Evolutionary conservation across 2,888 invertebrate genomes (phyloP).

Genomic region (Subacronicta megacephala): DNA sequence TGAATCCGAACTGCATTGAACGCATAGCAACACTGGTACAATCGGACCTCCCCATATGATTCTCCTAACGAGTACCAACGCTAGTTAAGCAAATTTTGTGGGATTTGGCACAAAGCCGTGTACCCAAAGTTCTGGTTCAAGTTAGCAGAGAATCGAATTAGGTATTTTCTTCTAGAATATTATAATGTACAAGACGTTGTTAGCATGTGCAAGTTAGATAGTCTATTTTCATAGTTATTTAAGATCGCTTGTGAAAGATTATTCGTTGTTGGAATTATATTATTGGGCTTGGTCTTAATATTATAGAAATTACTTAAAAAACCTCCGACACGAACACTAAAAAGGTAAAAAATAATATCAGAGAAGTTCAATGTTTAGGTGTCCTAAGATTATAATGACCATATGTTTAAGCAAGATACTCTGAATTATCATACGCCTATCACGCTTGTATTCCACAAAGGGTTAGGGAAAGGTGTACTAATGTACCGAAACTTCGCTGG

Average conservation of each 20-base stretch:
- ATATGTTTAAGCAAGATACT: no score
- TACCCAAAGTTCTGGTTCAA: slow-evolving; percentile 40
- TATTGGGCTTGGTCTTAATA: no score
- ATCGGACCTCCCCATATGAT: slow-evolving; percentile 51
- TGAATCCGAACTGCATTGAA: slow-evolving; percentile 33
- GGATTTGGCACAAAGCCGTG: slow-evolving; percentile 56
- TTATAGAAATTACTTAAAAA: no score
- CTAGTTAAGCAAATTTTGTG: slow-evolving; percentile 64
- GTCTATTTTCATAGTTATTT: background rate
- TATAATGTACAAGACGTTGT: slow-evolving; percentile 18
- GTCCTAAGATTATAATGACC: no score
- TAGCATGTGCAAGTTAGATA: background rate
- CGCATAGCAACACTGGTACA: slow-evolving; percentile 36
- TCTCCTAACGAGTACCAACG: slow-evolving; percentile 55
- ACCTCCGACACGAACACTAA: no score
- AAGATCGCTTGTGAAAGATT: background rate
- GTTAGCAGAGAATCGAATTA: slow-evolving; percentile 29
- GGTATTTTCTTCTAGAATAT: slow-evolving; percentile 19
- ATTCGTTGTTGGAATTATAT: no score
- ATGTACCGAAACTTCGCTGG: no score
- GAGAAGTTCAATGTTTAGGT: no score
- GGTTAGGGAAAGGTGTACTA: no score
- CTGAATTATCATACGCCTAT: no score
- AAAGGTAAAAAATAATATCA: no score
- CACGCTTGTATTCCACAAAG: no score